A percentile compares a stretch with the other conserved stretches of the same genome.
These are phyloP conservation scores for Anguilla obscura DNA, from an alignment of 2,797 vertebrate genomes.

Conservation along the genomic window DNA sequence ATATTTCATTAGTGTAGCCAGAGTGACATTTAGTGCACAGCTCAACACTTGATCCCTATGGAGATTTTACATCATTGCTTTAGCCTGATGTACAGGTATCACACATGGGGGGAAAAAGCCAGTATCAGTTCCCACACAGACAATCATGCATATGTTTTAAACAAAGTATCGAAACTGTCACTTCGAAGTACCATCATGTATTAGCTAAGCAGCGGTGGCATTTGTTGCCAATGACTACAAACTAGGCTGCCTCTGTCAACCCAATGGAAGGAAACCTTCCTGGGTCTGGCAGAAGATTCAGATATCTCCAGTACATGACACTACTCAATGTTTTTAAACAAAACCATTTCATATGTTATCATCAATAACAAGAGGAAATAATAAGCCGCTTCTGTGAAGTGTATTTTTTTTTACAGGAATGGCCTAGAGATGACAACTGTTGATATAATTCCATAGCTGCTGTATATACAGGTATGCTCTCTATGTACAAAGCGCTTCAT, in stretches of 20 bases:
- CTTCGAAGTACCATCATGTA: background rate
- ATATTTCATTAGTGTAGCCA: background rate
- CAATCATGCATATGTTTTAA: constrained; percentile 15
- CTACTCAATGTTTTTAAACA: background rate
- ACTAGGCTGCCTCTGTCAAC: background rate
- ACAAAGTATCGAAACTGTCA: background rate
- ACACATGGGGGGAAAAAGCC: background rate
- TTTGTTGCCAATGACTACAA: background rate
- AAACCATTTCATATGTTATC: background rate
- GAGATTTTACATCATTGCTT: background rate
- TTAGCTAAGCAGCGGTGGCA: background rate
- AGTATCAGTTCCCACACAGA: background rate
- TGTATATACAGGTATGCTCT: constrained; percentile 1
- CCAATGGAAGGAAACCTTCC: background rate
- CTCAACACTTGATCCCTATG: background rate
- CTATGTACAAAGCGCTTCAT: background rate
- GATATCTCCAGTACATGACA: background rate
- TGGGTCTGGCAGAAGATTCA: background rate
- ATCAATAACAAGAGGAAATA: background rate
- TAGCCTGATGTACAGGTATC: background rate
- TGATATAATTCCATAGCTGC: background rate
- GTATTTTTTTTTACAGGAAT: background rate
- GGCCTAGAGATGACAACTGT: background rate
- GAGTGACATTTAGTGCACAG: background rate
- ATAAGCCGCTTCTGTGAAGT: background rate